Evolutionary conservation across 2,888 invertebrate species (phyloP).

Genomic region (Parnassius glacialis): DNA sequence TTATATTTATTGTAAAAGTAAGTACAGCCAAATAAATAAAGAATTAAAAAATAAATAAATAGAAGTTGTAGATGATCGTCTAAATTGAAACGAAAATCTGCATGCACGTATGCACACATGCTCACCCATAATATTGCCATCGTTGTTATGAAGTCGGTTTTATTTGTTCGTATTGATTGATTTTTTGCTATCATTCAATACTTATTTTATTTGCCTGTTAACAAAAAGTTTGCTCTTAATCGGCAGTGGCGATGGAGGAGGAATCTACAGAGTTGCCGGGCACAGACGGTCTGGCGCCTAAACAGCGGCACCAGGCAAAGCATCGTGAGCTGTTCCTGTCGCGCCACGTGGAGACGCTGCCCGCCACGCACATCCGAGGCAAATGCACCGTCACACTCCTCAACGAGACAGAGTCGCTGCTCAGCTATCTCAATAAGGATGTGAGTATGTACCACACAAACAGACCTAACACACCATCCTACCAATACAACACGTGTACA

Average conservation of each 20-base stretch:
- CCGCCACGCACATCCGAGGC: constrained; percentile 99
- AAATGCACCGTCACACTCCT: constrained; percentile 99
- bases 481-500: neutral
- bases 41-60: no score
- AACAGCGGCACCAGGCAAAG: constrained; percentile 97
- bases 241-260: constrained; percentile 84
- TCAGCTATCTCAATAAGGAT: constrained; percentile 98
- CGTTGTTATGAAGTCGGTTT: no score
- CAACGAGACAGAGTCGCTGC: constrained; percentile 98
- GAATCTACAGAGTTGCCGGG: constrained; percentile 82
- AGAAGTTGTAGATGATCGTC: no score
- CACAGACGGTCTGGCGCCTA: constrained; percentile 86
- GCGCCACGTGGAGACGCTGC: constrained; percentile 97
- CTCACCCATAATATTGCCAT: no score
- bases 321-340: constrained; percentile 99
- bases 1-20: no score
- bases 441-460: constrained; percentile 82
- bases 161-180: no score
- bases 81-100: no score
- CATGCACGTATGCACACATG: no score
- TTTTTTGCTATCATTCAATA: no score
- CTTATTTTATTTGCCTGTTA: no score
- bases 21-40: no score
- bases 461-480: constrained; percentile 27
- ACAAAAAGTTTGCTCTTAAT: constrained; percentile 33